A percentile compares a stretch with the other conserved stretches of the same genome.
These are phyloP conservation scores for Eubasilissa splendida DNA, from an alignment of 2,888 invertebrate genomes.

Conservation along the genomic window DNA sequence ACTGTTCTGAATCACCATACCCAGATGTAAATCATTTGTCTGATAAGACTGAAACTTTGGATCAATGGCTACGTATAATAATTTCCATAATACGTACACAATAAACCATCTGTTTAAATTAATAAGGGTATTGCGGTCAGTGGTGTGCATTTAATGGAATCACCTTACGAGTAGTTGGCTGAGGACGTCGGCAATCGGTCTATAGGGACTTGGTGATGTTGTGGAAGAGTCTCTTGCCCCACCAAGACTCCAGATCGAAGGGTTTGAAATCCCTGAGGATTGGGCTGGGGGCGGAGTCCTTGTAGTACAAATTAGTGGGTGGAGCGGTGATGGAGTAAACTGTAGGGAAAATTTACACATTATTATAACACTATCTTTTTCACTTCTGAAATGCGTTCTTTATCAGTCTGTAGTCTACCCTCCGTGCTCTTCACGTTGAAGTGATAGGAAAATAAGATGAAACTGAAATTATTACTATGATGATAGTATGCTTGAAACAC, in stretches of 20 bases:
- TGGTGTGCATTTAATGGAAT: background rate
- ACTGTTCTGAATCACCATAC: no score
- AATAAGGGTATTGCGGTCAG: background rate
- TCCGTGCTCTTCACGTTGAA: no score
- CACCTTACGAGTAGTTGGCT: conserved; percentile 8
- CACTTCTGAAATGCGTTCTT: background rate
- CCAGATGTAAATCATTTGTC: no score
- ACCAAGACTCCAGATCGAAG: conserved; percentile 92
- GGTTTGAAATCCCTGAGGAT: conserved; percentile 87
- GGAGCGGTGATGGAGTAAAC: conserved; percentile 55
- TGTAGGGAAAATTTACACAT: conserved; percentile 39
- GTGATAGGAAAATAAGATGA: no score
- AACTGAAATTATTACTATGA: no score
- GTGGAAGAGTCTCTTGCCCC: conserved; percentile 89
- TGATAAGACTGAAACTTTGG: no score
- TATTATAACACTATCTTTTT: conserved; percentile 7
- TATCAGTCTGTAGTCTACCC: no score
- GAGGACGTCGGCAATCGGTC: conserved; percentile 59
- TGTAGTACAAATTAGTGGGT: conserved; percentile 77
- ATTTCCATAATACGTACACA: no score
- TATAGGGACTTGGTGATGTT: conserved; percentile 87
- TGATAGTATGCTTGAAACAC: no score
- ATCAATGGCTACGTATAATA: no score
- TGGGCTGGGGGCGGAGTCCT: conserved; percentile 81
- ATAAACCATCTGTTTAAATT: no score